A percentile compares a stretch with the other conserved stretches of the same genome.
Conservation (phyloP, 2,888 invertebrate genomes). For the Drosophila borborema region DNA sequence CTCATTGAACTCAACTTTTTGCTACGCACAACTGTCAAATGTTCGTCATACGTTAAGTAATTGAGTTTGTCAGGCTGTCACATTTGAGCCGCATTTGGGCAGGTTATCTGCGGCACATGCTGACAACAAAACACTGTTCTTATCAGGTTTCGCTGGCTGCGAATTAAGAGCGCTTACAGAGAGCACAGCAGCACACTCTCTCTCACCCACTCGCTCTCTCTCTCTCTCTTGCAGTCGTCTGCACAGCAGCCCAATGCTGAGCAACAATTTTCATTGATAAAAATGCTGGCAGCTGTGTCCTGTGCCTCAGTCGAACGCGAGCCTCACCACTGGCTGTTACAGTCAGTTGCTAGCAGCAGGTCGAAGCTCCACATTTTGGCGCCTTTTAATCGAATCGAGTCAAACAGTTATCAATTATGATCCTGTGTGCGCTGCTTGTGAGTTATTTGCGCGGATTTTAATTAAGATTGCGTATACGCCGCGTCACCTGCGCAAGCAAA, state of each 20-base stretch:
- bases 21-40: not conserved
- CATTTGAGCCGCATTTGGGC: conserved; percentile 13
- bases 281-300: conserved; percentile 65
- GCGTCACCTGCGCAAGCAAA: conserved; percentile 4
- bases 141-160: not conserved
- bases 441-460: conserved; percentile 14
- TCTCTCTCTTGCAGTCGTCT: conserved; percentile 26
- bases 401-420: conserved; percentile 1
- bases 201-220: not conserved
- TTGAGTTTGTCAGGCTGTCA: not conserved
- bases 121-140: conserved; percentile 16
- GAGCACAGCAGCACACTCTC: not conserved
- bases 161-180: conserved; percentile 47
- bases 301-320: conserved; percentile 72
- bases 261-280: conserved; percentile 80
- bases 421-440: not conserved
- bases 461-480: conserved; percentile 45
- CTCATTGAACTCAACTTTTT: not conserved
- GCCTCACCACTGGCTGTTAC: conserved; percentile 53
- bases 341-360: conserved; percentile 4
- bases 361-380: conserved; percentile 4
- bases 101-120: conserved; percentile 13
- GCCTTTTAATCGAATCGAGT: conserved; percentile 19
- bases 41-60: conserved; percentile 8
- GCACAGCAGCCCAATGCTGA: conserved; percentile 16